These are phyloP conservation scores for Eurosta solidaginis DNA, from an alignment of 1,140 invertebrate species.

Conservation along the genomic window DNA sequence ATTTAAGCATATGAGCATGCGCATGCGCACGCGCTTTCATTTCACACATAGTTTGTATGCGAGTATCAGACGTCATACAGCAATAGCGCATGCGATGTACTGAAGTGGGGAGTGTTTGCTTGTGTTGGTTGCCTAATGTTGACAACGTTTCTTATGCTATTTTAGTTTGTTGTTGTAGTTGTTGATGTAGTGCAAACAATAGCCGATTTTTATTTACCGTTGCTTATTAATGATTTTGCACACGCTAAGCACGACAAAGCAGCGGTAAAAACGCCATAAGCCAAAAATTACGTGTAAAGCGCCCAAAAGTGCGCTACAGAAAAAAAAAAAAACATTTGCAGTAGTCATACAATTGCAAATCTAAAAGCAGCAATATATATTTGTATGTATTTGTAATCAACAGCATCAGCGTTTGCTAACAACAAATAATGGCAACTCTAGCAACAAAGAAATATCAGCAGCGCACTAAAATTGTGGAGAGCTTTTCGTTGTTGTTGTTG, in stretches of 20 bases:
- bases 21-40: constrained; percentile 13
- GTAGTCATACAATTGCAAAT: neutral
- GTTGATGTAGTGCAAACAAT: neutral
- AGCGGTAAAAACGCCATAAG: too few relatives aligned
- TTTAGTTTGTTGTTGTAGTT: neutral
- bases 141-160: neutral
- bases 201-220: neutral
- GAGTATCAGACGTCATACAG: too few relatives aligned
- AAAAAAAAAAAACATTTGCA: neutral
- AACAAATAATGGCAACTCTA: neutral
- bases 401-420: constrained; percentile 7
- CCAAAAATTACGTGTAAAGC: neutral
- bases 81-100: neutral
- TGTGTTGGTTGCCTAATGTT: neutral
- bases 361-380: neutral
- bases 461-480: constrained; percentile 3
- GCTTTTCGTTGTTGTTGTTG: neutral
- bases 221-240: constrained; percentile 21
- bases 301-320: neutral
- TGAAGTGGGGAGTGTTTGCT: constrained; percentile 6
- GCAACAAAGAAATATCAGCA: neutral
- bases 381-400: too few relatives aligned
- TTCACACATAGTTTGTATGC: too few relatives aligned
- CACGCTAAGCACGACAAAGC: constrained; percentile 21
- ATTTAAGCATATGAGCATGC: neutral